A percentile compares a stretch with the other conserved stretches of the same genome.
Evolutionary conservation across 1,140 invertebrate genomes (phyloP).

Genomic region (Protaetia brevitarsis): DNA sequence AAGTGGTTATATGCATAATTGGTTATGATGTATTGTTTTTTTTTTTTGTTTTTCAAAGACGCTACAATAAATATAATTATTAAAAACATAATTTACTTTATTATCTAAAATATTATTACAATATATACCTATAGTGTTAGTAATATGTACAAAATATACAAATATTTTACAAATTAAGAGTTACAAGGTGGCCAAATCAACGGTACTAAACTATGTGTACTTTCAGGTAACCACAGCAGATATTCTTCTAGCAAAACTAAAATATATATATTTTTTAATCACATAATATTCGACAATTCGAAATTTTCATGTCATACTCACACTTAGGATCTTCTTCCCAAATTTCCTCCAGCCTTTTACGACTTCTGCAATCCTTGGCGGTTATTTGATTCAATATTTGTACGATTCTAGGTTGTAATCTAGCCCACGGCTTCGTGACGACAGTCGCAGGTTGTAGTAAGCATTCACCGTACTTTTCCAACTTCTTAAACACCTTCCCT

Average conservation of each 20-base stretch:
- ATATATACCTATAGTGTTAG: too few species aligned
- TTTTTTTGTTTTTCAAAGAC: too few species aligned
- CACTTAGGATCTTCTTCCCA: slow-evolving; percentile 74
- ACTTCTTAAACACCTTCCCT: slow-evolving; percentile 68
- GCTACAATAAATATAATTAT: too few species aligned
- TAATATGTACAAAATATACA: too few species aligned
- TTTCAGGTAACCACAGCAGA: slow-evolving; percentile 76
- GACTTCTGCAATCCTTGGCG: slow-evolving; percentile 60
- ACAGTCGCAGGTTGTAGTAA: slow-evolving; percentile 73
- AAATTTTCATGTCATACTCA: slow-evolving; percentile 51
- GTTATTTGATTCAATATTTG: slow-evolving; percentile 69
- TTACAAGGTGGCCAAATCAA: slow-evolving; percentile 65
- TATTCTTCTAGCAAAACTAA: slow-evolving; percentile 73
- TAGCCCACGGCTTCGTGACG: slow-evolving; percentile 86
- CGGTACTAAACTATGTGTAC: slow-evolving; percentile 64
- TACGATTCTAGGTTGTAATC: slow-evolving; percentile 78
- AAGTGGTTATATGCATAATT: too few species aligned
- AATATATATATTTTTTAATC: too few species aligned
- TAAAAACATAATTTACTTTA: too few species aligned
- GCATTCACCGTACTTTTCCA: slow-evolving; percentile 64
- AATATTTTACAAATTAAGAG: neutral
- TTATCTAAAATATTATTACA: too few species aligned
- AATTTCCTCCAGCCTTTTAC: slow-evolving; percentile 54
- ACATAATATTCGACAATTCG: slow-evolving; percentile 26
- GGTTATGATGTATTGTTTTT: too few species aligned